These are phyloP conservation scores for Probosciger aterrimus DNA, from an alignment of 2,113 vertebrate species.

Conservation along the genomic window DNA sequence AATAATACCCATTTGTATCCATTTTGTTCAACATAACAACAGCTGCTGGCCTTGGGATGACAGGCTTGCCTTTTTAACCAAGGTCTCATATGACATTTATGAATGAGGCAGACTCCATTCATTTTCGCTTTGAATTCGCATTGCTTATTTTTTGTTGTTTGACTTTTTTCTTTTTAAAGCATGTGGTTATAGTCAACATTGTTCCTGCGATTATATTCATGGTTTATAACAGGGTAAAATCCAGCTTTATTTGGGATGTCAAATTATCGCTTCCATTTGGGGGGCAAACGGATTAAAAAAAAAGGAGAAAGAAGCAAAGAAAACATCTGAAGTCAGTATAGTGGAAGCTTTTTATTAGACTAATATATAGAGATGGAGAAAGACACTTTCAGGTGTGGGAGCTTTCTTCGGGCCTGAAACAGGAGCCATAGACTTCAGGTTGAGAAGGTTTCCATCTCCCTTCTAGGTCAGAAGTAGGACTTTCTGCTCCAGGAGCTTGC, in stretches of 20 bases:
- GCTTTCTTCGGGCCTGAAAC: neutral
- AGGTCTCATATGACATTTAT: slow-evolving; percentile 80
- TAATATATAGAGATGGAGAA: neutral
- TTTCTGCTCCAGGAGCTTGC: neutral
- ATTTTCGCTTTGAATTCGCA: slow-evolving; percentile 71
- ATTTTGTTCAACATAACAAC: slow-evolving; percentile 89
- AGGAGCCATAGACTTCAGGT: accelerated
- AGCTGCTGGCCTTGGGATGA: slow-evolving; percentile 78
- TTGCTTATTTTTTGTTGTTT: slow-evolving; percentile 62
- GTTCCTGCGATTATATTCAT: slow-evolving; percentile 57
- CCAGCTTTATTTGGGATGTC: slow-evolving; percentile 23
- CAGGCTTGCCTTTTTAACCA: slow-evolving; percentile 76
- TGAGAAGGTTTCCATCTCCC: neutral
- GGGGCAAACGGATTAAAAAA: neutral
- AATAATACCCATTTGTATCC: slow-evolving; percentile 94
- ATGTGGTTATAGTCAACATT: slow-evolving; percentile 54
- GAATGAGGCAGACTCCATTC: slow-evolving; percentile 78
- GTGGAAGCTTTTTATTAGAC: neutral
- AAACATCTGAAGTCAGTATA: neutral
- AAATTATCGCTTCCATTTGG: neutral
- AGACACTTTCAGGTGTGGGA: neutral
- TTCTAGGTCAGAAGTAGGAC: neutral
- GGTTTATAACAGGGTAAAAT: slow-evolving; percentile 29
- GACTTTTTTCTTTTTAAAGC: neutral
- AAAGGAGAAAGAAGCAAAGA: neutral